These are phyloP conservation scores for Sebastes schlegelii DNA, from an alignment of 2,113 vertebrate species.

Conservation along the genomic window DNA sequence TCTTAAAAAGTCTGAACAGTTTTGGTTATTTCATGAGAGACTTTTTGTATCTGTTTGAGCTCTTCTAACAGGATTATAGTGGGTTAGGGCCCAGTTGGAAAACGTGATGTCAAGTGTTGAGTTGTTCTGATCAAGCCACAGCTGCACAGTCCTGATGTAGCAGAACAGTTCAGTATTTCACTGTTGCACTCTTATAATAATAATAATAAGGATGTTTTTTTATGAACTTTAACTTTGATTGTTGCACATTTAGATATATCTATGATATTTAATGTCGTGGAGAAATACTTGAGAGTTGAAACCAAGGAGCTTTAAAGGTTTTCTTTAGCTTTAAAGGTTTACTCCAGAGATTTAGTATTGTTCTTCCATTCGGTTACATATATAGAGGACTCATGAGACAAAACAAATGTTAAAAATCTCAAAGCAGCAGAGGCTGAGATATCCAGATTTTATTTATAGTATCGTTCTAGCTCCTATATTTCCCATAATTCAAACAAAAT, in stretches of 20 bases:
- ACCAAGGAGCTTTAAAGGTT: neutral
- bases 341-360: neutral
- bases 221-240: neutral
- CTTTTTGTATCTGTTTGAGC: neutral
- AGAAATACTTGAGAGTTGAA: neutral
- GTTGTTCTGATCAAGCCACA: neutral
- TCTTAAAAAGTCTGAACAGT: no score
- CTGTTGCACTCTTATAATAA: neutral
- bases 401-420: neutral
- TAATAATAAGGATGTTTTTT: neutral
- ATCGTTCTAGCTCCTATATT: neutral
- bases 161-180: neutral
- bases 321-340: no score
- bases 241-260: neutral
- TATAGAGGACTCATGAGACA: neutral
- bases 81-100: neutral
- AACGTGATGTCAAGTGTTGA: neutral
- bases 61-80: neutral
- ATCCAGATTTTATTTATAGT: no score
- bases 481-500: slow-evolving; percentile 4
- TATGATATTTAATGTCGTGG: neutral
- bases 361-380: neutral
- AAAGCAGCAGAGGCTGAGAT: neutral
- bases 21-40: neutral
- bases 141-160: neutral